Evolutionary conservation across 1,140 invertebrate genomes (phyloP).

Genomic region (Papilio glaucus): DNA sequence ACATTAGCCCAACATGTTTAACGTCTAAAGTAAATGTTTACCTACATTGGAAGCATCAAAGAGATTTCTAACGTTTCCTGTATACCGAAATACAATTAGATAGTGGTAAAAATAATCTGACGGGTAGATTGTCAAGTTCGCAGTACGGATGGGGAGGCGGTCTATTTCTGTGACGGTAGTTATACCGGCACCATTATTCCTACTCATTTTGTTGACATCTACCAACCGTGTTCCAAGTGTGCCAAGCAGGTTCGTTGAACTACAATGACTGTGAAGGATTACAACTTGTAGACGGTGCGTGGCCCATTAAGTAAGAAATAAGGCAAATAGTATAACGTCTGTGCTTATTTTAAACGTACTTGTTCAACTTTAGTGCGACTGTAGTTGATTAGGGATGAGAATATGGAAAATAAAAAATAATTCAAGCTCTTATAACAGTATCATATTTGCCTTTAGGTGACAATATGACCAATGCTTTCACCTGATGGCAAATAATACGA

Average conservation of each 20-base stretch:
- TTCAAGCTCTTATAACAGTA: too few relatives aligned
- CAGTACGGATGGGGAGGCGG: slow-evolving; percentile 58
- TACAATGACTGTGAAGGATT: slow-evolving; percentile 52
- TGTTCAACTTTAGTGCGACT: not conserved
- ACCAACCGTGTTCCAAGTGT: slow-evolving; percentile 55
- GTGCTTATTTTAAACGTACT: slow-evolving; percentile 4
- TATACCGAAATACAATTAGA: slow-evolving; percentile 70
- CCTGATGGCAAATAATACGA: too few relatives aligned
- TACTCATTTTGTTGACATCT: slow-evolving; percentile 73
- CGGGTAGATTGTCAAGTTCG: slow-evolving; percentile 76
- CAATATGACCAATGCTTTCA: too few relatives aligned
- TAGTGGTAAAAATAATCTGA: slow-evolving; percentile 72
- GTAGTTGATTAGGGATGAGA: too few relatives aligned
- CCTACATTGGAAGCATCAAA: slow-evolving; percentile 48
- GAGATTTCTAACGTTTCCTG: slow-evolving; percentile 55
- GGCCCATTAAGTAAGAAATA: slow-evolving; percentile 53
- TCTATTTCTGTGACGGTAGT: slow-evolving; percentile 70
- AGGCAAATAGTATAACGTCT: slow-evolving; percentile 37
- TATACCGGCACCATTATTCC: slow-evolving; percentile 65
- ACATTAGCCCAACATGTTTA: slow-evolving; percentile 13
- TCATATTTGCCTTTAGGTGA: too few relatives aligned
- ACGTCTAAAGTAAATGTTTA: slow-evolving; percentile 39
- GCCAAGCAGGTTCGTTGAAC: slow-evolving; percentile 61
- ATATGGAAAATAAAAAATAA: too few relatives aligned
- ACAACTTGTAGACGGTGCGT: slow-evolving; percentile 47